These are phyloP conservation scores for Papilio demoleus DNA, from an alignment of 2,888 invertebrate genomes.

Conservation along the genomic window DNA sequence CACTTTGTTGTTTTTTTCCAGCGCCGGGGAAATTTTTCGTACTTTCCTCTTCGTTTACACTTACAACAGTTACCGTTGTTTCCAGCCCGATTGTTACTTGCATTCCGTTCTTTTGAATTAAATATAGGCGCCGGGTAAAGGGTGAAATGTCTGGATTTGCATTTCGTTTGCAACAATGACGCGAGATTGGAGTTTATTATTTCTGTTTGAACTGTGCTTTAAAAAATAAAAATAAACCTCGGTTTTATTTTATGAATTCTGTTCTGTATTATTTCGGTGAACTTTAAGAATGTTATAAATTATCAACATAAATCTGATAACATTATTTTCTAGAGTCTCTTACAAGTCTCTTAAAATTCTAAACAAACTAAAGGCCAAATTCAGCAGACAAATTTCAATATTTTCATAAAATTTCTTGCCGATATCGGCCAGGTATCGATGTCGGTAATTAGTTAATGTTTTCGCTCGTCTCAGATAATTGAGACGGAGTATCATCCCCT, in stretches of 20 bases:
- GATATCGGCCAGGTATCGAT: slow-evolving; percentile 68
- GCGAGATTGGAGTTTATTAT: slow-evolving; percentile 63
- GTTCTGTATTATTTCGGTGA: slow-evolving; percentile 31
- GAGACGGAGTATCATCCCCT: slow-evolving; percentile 75
- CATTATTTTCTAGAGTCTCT: no score
- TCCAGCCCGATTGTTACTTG: slow-evolving; percentile 74
- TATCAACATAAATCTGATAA: no score
- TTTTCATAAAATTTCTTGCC: slow-evolving; percentile 42
- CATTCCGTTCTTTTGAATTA: slow-evolving; percentile 74
- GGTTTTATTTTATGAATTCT: slow-evolving; percentile 27
- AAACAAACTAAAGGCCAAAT: no score
- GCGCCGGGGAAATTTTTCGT: slow-evolving; percentile 70
- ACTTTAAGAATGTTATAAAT: no score
- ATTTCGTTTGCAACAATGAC: slow-evolving; percentile 76
- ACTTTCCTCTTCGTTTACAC: slow-evolving; percentile 81
- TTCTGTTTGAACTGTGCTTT: slow-evolving; percentile 57
- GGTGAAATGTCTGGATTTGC: slow-evolving; percentile 80
- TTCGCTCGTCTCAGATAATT: slow-evolving; percentile 80
- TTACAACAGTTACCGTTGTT: slow-evolving; percentile 79
- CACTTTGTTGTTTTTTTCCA: slow-evolving; percentile 76
- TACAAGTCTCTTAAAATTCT: not conserved
- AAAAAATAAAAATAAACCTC: slow-evolving; percentile 47
- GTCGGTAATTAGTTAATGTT: slow-evolving; percentile 82
- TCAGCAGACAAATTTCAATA: not conserved
- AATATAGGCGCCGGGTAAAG: slow-evolving; percentile 75